Evolutionary conservation across 53 echinoderm and acorn worm species (phyloP), one percentile per base, ranked within the genome.

Genomic region (Actinopyga echinites): DNA sequence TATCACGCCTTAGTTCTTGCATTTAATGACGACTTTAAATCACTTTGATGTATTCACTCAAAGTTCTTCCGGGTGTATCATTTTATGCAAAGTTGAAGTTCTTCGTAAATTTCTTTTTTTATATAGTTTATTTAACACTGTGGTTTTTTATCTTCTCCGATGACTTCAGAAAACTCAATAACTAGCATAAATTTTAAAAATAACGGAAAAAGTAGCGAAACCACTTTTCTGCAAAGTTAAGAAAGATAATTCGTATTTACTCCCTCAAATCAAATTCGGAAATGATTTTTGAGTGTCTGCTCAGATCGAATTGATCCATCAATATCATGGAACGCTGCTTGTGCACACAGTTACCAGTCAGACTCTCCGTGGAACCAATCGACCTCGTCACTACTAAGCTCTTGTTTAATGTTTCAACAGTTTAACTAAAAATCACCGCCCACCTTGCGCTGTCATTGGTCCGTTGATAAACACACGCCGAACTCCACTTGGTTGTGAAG

Each of bases 391-490:
- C 81, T 36, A 36, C 28, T 62, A 62, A 80, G 60, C 62, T 37
- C 40, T 61, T 80, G 60, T 80, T 38, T 61, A 80, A 38, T 42
- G 63, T 62, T 61, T 80, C 81, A 59, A 79, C 26, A 61, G 40
- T 80, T 60, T 61, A 61, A 61, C 63, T 62, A 80, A 58, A 80
- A 62, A 80, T 60, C 80, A 80, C 80, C 80, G 80, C 80, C 80
- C 81, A 80, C 81, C 37, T 23, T 35, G 63, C 24, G 24, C 38
- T 61, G 61, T 38, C 23, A 80, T 80, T 80, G 81, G 81, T 77
- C 81, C 40, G 44, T 44, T 62, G 24, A 24, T 62, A 60, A 60
- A 81, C 61, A 63, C 42, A 63, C 29, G 29, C 29, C 64, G 61
- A 29, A 30, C 29, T 32, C 64, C 64, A 57, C 24, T 36, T 32